These are phyloP conservation scores for Chromoteleia sp. DNA, from an alignment of 2,888 invertebrate species.

Conservation along the genomic window DNA sequence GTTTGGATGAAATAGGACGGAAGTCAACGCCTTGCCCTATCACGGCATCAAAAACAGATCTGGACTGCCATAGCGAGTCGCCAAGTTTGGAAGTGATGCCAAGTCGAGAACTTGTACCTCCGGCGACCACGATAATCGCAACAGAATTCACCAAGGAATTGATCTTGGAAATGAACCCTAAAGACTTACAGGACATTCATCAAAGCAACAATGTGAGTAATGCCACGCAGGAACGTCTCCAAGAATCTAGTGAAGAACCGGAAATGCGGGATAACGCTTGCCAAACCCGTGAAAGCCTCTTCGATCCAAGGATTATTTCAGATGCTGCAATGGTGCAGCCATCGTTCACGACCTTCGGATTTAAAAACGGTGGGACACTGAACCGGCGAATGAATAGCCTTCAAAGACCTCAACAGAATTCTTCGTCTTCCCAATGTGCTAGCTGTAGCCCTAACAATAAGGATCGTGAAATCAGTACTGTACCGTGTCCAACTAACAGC, in stretches of 20 bases:
- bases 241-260: slow-evolving; percentile 83
- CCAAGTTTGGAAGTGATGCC: slow-evolving; percentile 80
- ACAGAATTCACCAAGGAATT: slow-evolving; percentile 78
- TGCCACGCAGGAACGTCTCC: slow-evolving; percentile 82
- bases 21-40: slow-evolving; percentile 80
- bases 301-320: slow-evolving; percentile 85
- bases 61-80: slow-evolving; percentile 80
- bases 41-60: slow-evolving; percentile 77
- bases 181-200: slow-evolving; percentile 81
- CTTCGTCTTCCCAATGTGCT: slow-evolving; percentile 75
- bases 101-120: slow-evolving; percentile 79
- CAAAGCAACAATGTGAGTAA: slow-evolving; percentile 84
- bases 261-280: slow-evolving; percentile 91
- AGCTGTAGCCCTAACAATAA: slow-evolving; percentile 76
- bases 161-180: slow-evolving; percentile 77
- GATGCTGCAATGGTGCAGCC: slow-evolving; percentile 78
- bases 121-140: slow-evolving; percentile 73
- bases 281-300: slow-evolving; percentile 93
- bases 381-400: slow-evolving; percentile 50
- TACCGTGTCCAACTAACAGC: slow-evolving; percentile 73
- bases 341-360: slow-evolving; percentile 86
- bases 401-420: slow-evolving; percentile 70
- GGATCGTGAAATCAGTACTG: slow-evolving; percentile 73
- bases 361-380: slow-evolving; percentile 73
- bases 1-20: slow-evolving; percentile 89